phyloP scores from a whole-genome alignment of 92 coral and sea anemone species.

The Actinostola sp. region DNA sequence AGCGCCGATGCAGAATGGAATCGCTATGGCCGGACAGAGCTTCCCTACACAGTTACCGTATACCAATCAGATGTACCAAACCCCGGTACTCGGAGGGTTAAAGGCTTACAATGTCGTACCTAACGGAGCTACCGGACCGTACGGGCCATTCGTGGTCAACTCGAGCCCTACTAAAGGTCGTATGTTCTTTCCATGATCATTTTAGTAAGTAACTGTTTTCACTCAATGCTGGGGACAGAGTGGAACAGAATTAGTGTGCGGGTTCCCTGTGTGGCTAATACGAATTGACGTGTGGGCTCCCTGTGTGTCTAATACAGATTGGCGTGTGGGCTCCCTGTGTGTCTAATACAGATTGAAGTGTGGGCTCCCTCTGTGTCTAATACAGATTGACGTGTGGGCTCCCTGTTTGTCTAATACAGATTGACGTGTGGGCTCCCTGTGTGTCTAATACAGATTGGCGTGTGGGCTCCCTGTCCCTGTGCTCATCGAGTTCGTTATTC shows the following conservation, averaged over 20 bases:
- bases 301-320: no score
- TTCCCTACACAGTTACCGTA: conserved; percentile 60
- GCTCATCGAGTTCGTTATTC: no score
- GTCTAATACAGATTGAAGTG: neutral
- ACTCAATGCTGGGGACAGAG: no score
- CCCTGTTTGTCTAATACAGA: no score
- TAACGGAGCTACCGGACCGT: conserved; percentile 62
- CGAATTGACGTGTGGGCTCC: no score
- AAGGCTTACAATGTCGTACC: conserved; percentile 76
- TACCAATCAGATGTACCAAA: conserved; percentile 59
- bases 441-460: no score
- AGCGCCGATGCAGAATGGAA: conserved; percentile 69
- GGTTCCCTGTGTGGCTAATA: conserved; percentile 11
- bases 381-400: no score
- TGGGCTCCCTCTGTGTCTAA: conserved; percentile 10
- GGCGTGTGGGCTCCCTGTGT: conserved; percentile 6
- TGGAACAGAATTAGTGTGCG: neutral
- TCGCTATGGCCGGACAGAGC: conserved; percentile 51
- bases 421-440: no score
- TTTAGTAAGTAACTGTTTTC: conserved; percentile 6
- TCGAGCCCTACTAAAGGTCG: conserved; percentile 72
- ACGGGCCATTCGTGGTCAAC: conserved; percentile 73
- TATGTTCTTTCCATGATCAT: conserved; percentile 62
- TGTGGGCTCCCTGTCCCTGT: conserved; percentile 5
- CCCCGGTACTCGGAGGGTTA: conserved; percentile 66